Base-by-base conservation (phyloP, 1,140 invertebrate species). In the Eumeta japonica region DNA sequence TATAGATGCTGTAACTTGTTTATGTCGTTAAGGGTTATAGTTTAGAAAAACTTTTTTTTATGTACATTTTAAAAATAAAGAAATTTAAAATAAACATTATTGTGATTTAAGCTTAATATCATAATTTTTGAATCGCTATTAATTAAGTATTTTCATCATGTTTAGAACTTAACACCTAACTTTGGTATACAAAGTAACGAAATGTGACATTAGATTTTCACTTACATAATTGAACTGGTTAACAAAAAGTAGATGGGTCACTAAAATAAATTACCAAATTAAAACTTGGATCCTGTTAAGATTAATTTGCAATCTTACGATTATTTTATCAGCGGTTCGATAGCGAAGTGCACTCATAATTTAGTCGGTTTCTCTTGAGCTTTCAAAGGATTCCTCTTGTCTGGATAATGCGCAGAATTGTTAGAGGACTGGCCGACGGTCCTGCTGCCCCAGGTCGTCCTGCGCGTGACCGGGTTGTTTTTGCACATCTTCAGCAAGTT, bases 401-500 rank as follows among this genome's bases (percentile, higher is more conserved):
- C 68, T 0, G 39, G 47, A 27, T 68, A 70, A 37, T 70, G 54
- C 1, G 68, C 62, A 0, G 73, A 76, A 35, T 74, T 72, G 32
- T 40, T 44, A 0, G 71, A 72, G 0, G 71, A 73, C 12, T 71
- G 71, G 3, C 67, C 71, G 9, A 70, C 58, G 1, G 71, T 75
- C 17, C 68, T 38, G 37, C 71, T 76, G 14, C 70, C 73, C 60
- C 62, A 65, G 0, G 70, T 76, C 0, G 67, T 70, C n/a, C 64
- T 46, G 35, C 53, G 48, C 7, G 61, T 43, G 1, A 64, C 64
- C 0, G 62, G 54, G 24, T 61, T 70, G 20, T 62, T 65, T 28
- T 61, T 60, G 31, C 68, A 74, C 31, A 75, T 58, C 37, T 78
- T 80, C 18, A 89, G 72, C 16, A 89, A 64, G 50, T 86, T 85